Conservation (phyloP, 2,888 invertebrate genomes). For the Lapara coniferarum region DNA sequence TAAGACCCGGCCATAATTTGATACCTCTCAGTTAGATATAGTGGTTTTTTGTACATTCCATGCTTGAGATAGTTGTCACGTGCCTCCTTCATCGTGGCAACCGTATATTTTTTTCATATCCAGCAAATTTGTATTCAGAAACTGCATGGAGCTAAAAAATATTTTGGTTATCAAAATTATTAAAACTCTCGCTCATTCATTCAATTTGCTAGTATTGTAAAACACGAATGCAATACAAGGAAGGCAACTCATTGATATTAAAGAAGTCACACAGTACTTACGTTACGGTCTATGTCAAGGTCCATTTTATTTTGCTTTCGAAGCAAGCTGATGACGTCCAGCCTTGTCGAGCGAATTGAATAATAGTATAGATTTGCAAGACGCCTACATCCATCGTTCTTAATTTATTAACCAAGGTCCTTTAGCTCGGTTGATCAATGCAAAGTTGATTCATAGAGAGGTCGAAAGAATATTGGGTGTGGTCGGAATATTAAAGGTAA, state of each 20-base stretch:
- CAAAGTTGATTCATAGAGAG: background rate
- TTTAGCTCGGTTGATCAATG: slow-evolving; percentile 20
- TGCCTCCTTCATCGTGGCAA: slow-evolving; percentile 31
- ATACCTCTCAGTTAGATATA: slow-evolving; percentile 63
- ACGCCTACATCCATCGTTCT: slow-evolving; percentile 43
- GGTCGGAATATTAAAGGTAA: slow-evolving; percentile 4
- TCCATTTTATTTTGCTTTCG: slow-evolving; percentile 29
- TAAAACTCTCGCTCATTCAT: slow-evolving; percentile 5
- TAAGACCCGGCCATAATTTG: slow-evolving; percentile 52
- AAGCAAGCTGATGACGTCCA: slow-evolving; percentile 5
- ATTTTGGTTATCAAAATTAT: background rate
- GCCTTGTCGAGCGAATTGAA: slow-evolving; percentile 35
- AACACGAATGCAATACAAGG: slow-evolving; percentile 30
- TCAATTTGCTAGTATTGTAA: background rate
- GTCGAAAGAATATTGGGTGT: slow-evolving; percentile 1
- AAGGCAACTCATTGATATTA: slow-evolving; percentile 33
- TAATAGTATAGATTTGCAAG: slow-evolving; percentile 41
- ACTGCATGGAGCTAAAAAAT: background rate
- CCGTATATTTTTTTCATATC: slow-evolving; percentile 17
- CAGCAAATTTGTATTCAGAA: slow-evolving; percentile 1
- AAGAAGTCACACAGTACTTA: slow-evolving; percentile 42
- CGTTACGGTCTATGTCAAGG: slow-evolving; percentile 45
- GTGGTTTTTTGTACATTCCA: slow-evolving; percentile 56
- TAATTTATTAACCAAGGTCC: slow-evolving; percentile 43
- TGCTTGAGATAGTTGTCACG: slow-evolving; percentile 57